phyloP scores from a whole-genome alignment of 2,113 vertebrate genomes.

The Pterocles gutturalis region DNA sequence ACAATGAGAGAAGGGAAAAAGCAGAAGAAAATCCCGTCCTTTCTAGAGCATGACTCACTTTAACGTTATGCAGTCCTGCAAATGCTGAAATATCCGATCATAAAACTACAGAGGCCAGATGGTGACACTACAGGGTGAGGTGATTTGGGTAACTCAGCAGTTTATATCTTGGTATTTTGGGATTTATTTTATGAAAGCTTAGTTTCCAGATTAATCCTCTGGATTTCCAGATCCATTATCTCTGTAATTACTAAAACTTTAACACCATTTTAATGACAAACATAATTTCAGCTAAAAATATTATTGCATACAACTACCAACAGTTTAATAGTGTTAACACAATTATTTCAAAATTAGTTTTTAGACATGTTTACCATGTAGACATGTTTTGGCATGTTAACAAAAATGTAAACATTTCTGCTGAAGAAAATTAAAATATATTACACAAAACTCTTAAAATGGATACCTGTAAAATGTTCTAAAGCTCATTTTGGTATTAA shows the following conservation, averaged over 20 bases:
- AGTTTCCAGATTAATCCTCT: neutral
- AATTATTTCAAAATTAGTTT: neutral
- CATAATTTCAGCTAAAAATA: neutral
- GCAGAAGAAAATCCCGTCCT: neutral
- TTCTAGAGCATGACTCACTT: neutral
- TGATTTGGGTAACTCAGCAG: neutral
- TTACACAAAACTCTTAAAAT: neutral
- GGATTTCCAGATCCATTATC: neutral
- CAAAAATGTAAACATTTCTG: neutral
- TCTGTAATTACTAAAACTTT: neutral
- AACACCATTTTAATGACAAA: neutral
- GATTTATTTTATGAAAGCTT: constrained; percentile 9
- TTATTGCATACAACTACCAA: neutral
- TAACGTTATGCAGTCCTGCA: neutral
- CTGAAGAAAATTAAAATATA: neutral
- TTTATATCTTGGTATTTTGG: neutral
- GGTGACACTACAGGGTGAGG: neutral
- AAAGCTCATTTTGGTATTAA: neutral
- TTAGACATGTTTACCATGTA: neutral
- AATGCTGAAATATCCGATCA: neutral
- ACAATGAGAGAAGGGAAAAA: neutral
- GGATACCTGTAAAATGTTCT: neutral
- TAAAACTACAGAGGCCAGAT: constrained; percentile 15
- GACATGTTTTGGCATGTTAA: neutral
- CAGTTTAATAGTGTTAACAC: neutral